Conservation (phyloP, 2,888 invertebrate genomes). For the Eupeodes latifasciatus region DNA sequence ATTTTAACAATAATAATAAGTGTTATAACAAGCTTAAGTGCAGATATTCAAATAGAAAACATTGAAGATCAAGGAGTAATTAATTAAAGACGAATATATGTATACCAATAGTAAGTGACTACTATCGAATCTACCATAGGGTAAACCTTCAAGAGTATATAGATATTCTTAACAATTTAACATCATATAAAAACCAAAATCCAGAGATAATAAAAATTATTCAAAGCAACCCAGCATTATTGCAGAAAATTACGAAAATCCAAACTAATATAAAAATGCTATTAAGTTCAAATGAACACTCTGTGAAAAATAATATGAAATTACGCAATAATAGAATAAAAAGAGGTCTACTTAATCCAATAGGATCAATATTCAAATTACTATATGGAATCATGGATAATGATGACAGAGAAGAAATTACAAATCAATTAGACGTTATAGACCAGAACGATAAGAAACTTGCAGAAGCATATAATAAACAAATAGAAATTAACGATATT, state of each 20-base stretch:
- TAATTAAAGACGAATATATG: slow-evolving; percentile 14
- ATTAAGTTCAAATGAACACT: too few species aligned
- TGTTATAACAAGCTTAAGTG: neutral
- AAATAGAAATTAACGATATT: neutral
- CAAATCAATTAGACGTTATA: slow-evolving; percentile 23
- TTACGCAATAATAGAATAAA: too few species aligned
- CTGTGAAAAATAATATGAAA: too few species aligned
- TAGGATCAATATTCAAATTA: neutral
- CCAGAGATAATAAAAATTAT: neutral
- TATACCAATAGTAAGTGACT: slow-evolving; percentile 16
- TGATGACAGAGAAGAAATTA: slow-evolving; percentile 20
- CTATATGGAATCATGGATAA: slow-evolving; percentile 10
- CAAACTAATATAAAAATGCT: too few species aligned
- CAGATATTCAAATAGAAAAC: slow-evolving; percentile 7
- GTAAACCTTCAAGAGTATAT: too few species aligned
- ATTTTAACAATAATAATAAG: neutral
- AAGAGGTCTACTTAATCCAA: too few species aligned
- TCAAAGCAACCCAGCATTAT: too few species aligned
- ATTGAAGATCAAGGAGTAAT: slow-evolving; percentile 18
- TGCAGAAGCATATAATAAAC: neutral
- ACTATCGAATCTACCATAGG: slow-evolving; percentile 12
- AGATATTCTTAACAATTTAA: slow-evolving; percentile 12
- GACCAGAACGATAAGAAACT: slow-evolving; percentile 5
- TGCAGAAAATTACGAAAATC: too few species aligned
- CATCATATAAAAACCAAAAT: neutral